Evolutionary conservation across 92 coral and sea anemone species (phyloP).

Genomic region (Desmophyllum pertusum): DNA sequence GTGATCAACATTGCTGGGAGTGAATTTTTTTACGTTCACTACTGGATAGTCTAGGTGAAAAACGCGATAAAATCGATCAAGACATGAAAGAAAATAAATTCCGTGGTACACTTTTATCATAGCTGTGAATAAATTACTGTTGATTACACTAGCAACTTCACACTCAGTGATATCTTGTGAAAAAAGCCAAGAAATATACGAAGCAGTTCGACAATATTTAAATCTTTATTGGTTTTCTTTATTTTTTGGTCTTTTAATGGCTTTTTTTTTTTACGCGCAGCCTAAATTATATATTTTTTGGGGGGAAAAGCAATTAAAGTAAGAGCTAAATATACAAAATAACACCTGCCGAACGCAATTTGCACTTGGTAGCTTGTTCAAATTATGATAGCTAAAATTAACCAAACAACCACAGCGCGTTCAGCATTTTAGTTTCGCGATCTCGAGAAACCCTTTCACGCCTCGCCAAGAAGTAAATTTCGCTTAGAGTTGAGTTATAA

Average conservation of each 20-base stretch:
- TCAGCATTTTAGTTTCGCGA: background rate
- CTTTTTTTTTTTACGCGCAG: background rate
- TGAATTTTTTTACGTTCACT: background rate
- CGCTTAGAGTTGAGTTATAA: background rate
- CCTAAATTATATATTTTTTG: background rate
- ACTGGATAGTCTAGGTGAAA: background rate
- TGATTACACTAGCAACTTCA: background rate
- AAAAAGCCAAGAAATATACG: no score
- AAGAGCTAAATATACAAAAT: slow-evolving; percentile 8
- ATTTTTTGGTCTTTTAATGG: background rate
- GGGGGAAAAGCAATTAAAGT: slow-evolving; percentile 23
- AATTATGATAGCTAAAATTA: slow-evolving; percentile 6
- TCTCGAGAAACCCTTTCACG: background rate
- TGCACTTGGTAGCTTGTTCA: slow-evolving; percentile 13
- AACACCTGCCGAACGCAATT: slow-evolving; percentile 23
- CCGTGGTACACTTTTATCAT: background rate
- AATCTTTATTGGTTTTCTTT: background rate
- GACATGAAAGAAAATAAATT: background rate
- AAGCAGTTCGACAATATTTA: no score
- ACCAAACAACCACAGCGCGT: background rate
- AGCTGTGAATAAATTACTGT: slow-evolving; percentile 9
- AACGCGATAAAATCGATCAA: background rate
- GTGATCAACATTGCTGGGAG: background rate
- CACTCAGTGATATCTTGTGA: background rate
- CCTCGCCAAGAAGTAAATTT: background rate